A percentile compares a stretch with the other conserved stretches of the same genome.
phyloP scores from a whole-genome alignment of 2,113 vertebrate genomes.

The Monopterus albus region DNA sequence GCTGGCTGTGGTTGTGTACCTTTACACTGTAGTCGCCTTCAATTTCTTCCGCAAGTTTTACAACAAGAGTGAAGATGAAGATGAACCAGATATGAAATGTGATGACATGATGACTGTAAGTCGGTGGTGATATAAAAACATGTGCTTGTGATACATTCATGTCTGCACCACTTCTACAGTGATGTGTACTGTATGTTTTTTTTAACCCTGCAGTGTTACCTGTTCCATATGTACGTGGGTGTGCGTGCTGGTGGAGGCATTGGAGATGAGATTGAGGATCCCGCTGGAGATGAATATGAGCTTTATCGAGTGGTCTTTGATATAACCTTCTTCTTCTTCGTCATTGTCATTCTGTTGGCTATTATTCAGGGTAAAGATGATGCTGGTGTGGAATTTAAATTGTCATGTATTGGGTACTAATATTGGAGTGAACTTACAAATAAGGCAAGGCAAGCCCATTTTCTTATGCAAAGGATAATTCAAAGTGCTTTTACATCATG shows the following conservation, averaged over 20 bases:
- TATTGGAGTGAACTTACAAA: not conserved
- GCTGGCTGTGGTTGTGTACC: constrained; percentile 92
- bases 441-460: no score
- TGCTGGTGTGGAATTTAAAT: not conserved
- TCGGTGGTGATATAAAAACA: not conserved
- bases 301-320: constrained; percentile 94
- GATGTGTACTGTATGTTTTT: not conserved
- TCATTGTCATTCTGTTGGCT: constrained; percentile 93
- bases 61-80: constrained; percentile 94
- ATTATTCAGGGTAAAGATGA: constrained; percentile 90
- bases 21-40: constrained; percentile 94
- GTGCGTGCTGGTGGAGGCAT: constrained; percentile 93
- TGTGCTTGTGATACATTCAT: not conserved
- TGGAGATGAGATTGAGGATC: constrained; percentile 94
- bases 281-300: constrained; percentile 92
- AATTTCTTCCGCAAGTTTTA: constrained; percentile 98
- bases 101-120: constrained; percentile 96
- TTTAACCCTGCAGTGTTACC: constrained; percentile 85
- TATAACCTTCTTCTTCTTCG: constrained; percentile 97
- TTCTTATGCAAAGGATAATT: no score
- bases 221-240: constrained; percentile 96
- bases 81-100: constrained; percentile 95
- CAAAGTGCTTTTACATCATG: no score
- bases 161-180: not conserved
- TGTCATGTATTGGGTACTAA: not conserved